A percentile compares a stretch with the other conserved stretches of the same genome.
These are phyloP conservation scores for Pavo muticus DNA, from an alignment of 2,113 vertebrate genomes.

Conservation along the genomic window DNA sequence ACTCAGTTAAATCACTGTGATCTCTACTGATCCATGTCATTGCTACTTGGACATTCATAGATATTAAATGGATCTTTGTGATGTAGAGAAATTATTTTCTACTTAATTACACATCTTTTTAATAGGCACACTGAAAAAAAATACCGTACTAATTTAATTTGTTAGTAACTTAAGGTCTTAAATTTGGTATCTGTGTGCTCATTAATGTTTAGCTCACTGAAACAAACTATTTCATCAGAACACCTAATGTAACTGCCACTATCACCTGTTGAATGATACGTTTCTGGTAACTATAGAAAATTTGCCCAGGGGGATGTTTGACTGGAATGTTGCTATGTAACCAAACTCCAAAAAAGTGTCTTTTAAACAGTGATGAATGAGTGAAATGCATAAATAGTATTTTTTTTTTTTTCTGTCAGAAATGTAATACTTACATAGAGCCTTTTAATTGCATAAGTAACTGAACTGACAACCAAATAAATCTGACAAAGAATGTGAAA, in stretches of 20 bases:
- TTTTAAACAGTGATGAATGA: slow-evolving; percentile 61
- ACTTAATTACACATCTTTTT: not conserved
- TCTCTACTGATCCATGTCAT: not conserved
- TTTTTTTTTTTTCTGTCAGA: not conserved
- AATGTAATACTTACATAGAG: not conserved
- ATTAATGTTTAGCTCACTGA: not conserved
- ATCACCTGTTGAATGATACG: slow-evolving; percentile 31
- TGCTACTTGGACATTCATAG: not conserved
- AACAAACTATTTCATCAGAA: not conserved
- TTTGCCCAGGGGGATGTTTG: not conserved
- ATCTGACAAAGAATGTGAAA: slow-evolving; percentile 64
- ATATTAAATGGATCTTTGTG: not conserved
- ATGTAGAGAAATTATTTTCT: not conserved
- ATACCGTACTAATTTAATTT: not conserved
- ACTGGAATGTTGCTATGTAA: slow-evolving; percentile 59
- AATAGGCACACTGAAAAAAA: not conserved
- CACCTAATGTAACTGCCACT: not conserved
- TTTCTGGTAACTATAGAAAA: slow-evolving; percentile 40
- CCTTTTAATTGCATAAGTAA: slow-evolving; percentile 53
- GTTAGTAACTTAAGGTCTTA: not conserved
- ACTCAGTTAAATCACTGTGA: not conserved
- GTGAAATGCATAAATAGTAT: not conserved
- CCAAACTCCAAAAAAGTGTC: slow-evolving; percentile 42
- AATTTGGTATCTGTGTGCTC: not conserved
- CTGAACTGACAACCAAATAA: slow-evolving; percentile 59